These are phyloP conservation scores for Crypturellus undulatus DNA, from an alignment of 2,113 vertebrate genomes.

Conservation along the genomic window DNA sequence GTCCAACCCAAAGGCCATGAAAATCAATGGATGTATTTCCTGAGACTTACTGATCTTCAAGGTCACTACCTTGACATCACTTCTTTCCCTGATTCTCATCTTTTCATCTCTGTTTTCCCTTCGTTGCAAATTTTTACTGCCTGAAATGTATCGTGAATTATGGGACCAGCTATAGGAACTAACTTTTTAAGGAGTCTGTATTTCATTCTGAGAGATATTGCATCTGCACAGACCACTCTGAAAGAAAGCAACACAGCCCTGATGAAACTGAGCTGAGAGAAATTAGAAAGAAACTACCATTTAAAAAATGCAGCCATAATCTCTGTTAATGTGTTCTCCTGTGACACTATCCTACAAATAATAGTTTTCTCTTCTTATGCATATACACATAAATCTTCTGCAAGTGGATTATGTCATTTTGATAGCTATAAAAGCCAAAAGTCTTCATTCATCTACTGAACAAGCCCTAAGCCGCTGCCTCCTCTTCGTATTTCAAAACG, in stretches of 20 bases:
- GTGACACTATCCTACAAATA: not conserved
- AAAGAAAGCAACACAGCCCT: not conserved
- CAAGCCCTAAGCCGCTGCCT: not conserved
- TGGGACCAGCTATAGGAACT: slow-evolving; percentile 15
- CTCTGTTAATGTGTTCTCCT: not conserved
- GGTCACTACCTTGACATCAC: not conserved
- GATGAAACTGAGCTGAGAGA: slow-evolving; percentile 1
- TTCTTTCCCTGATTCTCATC: not conserved
- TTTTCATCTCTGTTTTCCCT: not conserved
- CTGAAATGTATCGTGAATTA: slow-evolving; percentile 7
- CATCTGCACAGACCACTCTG: not conserved
- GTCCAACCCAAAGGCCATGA: not conserved
- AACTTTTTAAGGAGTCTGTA: slow-evolving; percentile 1
- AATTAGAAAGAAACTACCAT: not conserved
- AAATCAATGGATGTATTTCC: not conserved
- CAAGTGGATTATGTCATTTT: not conserved
- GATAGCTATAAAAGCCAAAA: not conserved
- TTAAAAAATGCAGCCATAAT: not conserved
- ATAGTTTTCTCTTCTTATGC: not conserved
- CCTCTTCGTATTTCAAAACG: not conserved
- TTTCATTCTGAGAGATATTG: slow-evolving; percentile 19
- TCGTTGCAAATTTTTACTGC: not conserved
- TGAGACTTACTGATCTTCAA: not conserved
- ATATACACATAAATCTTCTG: not conserved
- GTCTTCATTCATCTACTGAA: not conserved